phyloP scores from a whole-genome alignment of 2,113 vertebrate genomes.

The Oophaga pumilio region DNA sequence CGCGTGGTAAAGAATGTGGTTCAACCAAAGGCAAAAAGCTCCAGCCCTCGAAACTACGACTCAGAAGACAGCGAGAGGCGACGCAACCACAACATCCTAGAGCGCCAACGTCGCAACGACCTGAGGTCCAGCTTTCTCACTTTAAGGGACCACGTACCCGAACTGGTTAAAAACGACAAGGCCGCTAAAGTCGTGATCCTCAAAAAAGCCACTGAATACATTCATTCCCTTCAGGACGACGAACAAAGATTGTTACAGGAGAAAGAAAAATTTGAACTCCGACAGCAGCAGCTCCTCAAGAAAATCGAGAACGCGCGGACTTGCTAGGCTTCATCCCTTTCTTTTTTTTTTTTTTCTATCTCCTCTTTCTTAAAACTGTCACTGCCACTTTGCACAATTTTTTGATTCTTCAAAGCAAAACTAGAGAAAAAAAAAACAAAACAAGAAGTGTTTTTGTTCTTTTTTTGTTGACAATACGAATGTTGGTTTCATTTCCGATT shows the following conservation, averaged over 20 bases:
- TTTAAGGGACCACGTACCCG: conserved; percentile 94
- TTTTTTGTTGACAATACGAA: conserved; percentile 95
- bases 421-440: conserved; percentile 67
- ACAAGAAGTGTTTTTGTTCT: conserved; percentile 67
- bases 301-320: conserved; percentile 89
- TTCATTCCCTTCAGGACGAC: conserved; percentile 86
- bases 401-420: conserved; percentile 75
- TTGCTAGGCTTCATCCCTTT: conserved; percentile 81
- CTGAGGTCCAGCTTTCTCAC: conserved; percentile 94
- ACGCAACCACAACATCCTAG: conserved; percentile 97
- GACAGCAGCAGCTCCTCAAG: conserved; percentile 88
- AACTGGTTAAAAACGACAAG: conserved; percentile 94
- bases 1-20: conserved; percentile 72
- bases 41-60: conserved; percentile 89
- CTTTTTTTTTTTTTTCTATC: conserved; percentile 54
- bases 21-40: conserved; percentile 79
- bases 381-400: conserved; percentile 84
- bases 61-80: conserved; percentile 95
- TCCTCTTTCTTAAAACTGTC: conserved; percentile 66
- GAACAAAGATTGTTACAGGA: conserved; percentile 88
- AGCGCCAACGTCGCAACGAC: conserved; percentile 97
- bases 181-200: conserved; percentile 98
- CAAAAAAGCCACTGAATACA: conserved; percentile 96
- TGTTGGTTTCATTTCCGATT: conserved; percentile 96
- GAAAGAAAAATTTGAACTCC: conserved; percentile 85